Evolutionary conservation across 1,140 invertebrate genomes (phyloP).

Genomic region (Drosophila pallidifrons): DNA sequence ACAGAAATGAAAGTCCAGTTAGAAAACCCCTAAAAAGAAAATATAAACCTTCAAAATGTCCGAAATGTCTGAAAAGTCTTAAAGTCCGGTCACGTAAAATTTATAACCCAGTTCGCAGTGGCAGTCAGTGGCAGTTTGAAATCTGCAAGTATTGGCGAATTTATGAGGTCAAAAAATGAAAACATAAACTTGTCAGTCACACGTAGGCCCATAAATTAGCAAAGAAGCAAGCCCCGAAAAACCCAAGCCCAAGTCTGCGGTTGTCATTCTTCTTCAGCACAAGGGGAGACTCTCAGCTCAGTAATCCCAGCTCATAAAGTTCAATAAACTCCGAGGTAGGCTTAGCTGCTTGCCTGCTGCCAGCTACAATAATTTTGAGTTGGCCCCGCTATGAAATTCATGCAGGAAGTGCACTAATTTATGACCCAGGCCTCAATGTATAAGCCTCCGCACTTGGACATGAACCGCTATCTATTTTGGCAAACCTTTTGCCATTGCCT

Average conservation of each 20-base stretch:
- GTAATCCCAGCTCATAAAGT: slow-evolving; percentile 75
- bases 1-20: background rate
- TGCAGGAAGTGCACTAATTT: slow-evolving; percentile 73
- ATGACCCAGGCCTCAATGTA: slow-evolving; percentile 29
- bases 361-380: slow-evolving; percentile 40
- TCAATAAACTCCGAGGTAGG: slow-evolving; percentile 64
- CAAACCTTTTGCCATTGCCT: slow-evolving; percentile 31
- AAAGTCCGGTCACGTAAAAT: slow-evolving; percentile 53
- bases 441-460: slow-evolving; percentile 2
- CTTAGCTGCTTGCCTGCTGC: slow-evolving; percentile 5
- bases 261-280: slow-evolving; percentile 32
- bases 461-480: slow-evolving; percentile 5
- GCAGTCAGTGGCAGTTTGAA: slow-evolving; percentile 56
- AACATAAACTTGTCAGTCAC: slow-evolving; percentile 81
- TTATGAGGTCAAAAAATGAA: slow-evolving; percentile 64
- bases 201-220: slow-evolving; percentile 72
- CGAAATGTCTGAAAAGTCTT: slow-evolving; percentile 6
- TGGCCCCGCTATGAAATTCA: slow-evolving; percentile 18
- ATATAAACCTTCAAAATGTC: background rate
- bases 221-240: background rate
- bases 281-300: background rate
- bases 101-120: slow-evolving; percentile 59
- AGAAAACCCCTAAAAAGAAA: slow-evolving; percentile 1
- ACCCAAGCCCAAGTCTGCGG: background rate
- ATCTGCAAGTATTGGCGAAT: slow-evolving; percentile 52